These are phyloP conservation scores for Cheilosia impressa DNA, from an alignment of 2,888 invertebrate genomes.

Conservation along the genomic window DNA sequence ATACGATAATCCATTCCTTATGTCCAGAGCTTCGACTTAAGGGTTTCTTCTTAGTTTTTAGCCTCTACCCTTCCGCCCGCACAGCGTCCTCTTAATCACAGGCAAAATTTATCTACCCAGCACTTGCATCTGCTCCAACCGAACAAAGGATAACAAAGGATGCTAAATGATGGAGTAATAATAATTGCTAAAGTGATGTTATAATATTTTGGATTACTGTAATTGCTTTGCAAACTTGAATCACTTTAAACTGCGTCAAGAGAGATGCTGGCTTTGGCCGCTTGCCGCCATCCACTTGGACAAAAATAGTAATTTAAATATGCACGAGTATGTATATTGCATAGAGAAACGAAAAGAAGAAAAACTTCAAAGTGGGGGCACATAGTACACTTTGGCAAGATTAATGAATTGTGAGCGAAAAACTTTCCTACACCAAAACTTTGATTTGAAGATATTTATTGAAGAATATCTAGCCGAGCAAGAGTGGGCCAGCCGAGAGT, in stretches of 20 bases:
- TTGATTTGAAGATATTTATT: conserved; percentile 69
- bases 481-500: conserved; percentile 9
- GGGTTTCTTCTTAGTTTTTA: background rate
- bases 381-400: too few relatives aligned
- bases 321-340: background rate
- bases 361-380: conserved; percentile 42
- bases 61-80: too few relatives aligned
- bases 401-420: conserved; percentile 72
- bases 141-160: conserved; percentile 1
- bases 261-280: conserved; percentile 9
- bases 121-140: conserved; percentile 9
- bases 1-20: conserved; percentile 13
- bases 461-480: conserved; percentile 47
- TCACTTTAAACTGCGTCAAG: conserved; percentile 63
- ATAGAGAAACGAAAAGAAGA: background rate
- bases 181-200: conserved; percentile 66
- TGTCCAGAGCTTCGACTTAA: background rate
- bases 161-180: conserved; percentile 49
- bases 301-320: conserved; percentile 11
- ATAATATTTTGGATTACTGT: conserved; percentile 71
- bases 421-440: conserved; percentile 64
- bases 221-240: conserved; percentile 71
- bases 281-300: conserved; percentile 6
- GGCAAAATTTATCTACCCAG: background rate
- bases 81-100: background rate